Percentiles rank a stretch among this genome's conserved stretches.
Evolutionary conservation across 2,888 invertebrate genomes (phyloP).

Genomic region (Noctuana brunneofusca): DNA sequence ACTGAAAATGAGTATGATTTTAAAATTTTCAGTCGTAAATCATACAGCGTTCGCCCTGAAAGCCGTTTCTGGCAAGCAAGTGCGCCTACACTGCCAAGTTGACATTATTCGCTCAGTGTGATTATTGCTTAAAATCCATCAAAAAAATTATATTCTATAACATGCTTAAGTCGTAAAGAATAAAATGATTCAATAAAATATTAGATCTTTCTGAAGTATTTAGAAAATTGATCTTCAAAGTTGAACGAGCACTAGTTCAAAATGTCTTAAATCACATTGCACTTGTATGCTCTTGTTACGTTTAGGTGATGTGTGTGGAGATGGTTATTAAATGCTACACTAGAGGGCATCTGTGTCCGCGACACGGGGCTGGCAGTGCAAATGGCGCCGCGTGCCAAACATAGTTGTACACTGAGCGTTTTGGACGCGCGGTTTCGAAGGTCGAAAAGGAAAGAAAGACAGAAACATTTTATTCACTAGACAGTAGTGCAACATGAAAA

Average conservation of each 20-base stretch:
- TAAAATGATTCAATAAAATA: too few relatives aligned
- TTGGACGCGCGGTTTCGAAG: too few relatives aligned
- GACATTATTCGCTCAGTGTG: conserved; percentile 44
- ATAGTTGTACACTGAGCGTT: not conserved
- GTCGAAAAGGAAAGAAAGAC: too few relatives aligned
- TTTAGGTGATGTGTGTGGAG: not conserved
- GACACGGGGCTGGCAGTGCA: conserved; percentile 55
- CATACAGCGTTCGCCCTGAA: conserved; percentile 37
- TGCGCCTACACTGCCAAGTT: conserved; percentile 46
- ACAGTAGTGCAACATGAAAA: too few relatives aligned
- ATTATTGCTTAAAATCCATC: conserved; percentile 55
- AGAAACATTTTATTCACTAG: too few relatives aligned
- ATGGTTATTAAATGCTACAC: conserved; percentile 25
- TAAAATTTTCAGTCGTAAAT: conserved; percentile 41
- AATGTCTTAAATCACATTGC: too few relatives aligned
- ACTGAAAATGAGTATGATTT: conserved; percentile 37
- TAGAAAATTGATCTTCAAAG: not conserved
- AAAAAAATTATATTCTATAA: conserved; percentile 39
- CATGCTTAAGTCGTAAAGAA: not conserved
- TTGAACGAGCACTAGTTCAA: too few relatives aligned
- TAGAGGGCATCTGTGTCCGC: conserved; percentile 32
- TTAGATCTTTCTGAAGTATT: too few relatives aligned
- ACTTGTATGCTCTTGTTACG: not conserved
- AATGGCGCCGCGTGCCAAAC: conserved; percentile 53
- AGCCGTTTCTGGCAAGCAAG: conserved; percentile 44